Percentiles rank a stretch among this genome's conserved stretches.
Conservation (phyloP, 2,888 invertebrate species). For the Leucania comma region DNA sequence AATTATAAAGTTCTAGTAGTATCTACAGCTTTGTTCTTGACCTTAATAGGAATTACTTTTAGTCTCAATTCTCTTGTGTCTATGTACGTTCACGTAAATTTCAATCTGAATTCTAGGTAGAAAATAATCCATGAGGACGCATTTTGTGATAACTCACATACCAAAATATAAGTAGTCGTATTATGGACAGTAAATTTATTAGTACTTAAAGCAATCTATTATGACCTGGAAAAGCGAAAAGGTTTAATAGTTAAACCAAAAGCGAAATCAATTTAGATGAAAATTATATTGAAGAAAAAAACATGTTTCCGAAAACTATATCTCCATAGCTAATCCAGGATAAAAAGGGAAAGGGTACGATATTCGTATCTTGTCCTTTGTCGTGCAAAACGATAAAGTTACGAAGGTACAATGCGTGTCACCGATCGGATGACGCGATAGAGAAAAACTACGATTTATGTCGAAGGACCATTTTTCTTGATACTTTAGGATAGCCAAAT, state of each 20-base stretch:
- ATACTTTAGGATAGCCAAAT: slow-evolving; percentile 35
- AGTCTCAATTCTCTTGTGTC: neutral
- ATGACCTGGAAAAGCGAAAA: neutral
- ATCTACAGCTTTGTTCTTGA: too few species aligned
- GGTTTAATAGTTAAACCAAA: neutral
- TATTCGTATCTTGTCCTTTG: slow-evolving; percentile 35
- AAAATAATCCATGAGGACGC: neutral
- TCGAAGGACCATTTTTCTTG: slow-evolving; percentile 40
- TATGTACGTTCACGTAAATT: neutral
- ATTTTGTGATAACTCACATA: neutral
- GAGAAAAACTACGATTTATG: slow-evolving; percentile 56
- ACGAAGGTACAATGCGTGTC: slow-evolving; percentile 54
- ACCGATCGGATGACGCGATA: slow-evolving; percentile 58
- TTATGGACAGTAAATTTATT: too few species aligned
- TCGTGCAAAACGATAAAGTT: slow-evolving; percentile 40
- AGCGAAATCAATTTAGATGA: neutral
- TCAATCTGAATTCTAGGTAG: neutral
- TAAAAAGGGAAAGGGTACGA: slow-evolving; percentile 8
- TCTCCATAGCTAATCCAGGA: slow-evolving; percentile 24
- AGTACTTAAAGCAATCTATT: neutral
- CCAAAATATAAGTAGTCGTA: neutral
- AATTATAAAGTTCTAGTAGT: slow-evolving; percentile 14
- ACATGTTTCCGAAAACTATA: slow-evolving; percentile 6
- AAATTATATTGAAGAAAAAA: neutral
- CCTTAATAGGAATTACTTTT: neutral